Evolutionary conservation across 2,113 vertebrate species (phyloP), one percentile per base, ranked within the genome.

Genomic region (Micronycteris hirsuta): DNA sequence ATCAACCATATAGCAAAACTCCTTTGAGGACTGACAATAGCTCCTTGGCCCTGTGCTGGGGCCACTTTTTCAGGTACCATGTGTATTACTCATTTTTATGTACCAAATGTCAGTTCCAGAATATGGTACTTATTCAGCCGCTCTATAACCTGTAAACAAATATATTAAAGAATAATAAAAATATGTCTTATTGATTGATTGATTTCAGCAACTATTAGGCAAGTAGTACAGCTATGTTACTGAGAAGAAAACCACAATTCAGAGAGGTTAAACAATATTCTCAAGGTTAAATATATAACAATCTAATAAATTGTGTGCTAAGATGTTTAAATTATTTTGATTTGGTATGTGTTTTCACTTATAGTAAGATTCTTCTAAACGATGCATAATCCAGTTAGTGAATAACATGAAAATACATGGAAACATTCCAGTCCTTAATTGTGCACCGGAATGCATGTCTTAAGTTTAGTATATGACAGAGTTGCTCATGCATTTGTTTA

Each of bases 91-190:
- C 16, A 77, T 16, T 94, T 94, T 83, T 84, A 67, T 89, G 36
- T 68, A 43, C 47, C 54, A 52, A 70, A 47, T 36, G 26, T 86
- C 43, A 92, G 43, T 83, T 68, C 3, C 7, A 74, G 20, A 47
- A 87, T 14, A 8, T 83, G 16, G 9, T 54, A 63, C 78, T 83
- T 89, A 93, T 70, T 84, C 24, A 92, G 22, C 38, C 88, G 14
- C 6, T 84, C 63, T 92, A 58, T 56, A 95, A 89, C 19, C 31
- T 81, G 5, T 83, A 84, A 92, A 47, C n/a, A 68, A 80, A 86
- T 92, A 80, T 73, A 61, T 49, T 88, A 80, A 92, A 76, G 9
- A 87, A 76, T 63, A 91, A 71, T 93, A 82, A 91, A 95, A 96
- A 63, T 28, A 17, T 58, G 2, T 81, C 41, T 94, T 89, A 54